Evolutionary conservation across 2,888 invertebrate genomes (phyloP).

Genomic region (Cosmia trapezina): DNA sequence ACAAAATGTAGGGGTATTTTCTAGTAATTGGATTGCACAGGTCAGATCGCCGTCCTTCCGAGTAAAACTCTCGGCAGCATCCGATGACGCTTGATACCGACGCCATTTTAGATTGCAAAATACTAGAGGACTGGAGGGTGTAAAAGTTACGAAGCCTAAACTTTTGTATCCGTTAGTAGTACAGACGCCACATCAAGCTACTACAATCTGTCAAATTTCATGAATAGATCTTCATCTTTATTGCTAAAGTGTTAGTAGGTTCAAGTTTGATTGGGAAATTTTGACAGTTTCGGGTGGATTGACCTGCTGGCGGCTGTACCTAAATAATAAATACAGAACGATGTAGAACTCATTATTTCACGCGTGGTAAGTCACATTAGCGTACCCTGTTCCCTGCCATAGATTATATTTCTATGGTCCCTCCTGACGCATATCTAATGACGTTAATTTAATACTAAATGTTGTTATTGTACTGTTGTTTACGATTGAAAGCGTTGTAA

Average conservation of each 20-base stretch:
- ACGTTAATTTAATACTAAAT: slow-evolving; percentile 8
- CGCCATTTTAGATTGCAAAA: not conserved
- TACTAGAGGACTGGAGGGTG: too few relatives aligned
- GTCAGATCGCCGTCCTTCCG: too few relatives aligned
- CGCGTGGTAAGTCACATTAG: not conserved
- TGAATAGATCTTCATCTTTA: too few relatives aligned
- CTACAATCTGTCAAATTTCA: too few relatives aligned
- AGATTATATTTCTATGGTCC: too few relatives aligned
- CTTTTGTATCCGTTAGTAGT: not conserved
- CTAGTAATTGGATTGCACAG: not conserved
- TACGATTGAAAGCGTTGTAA: slow-evolving; percentile 11
- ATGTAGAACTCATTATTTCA: not conserved
- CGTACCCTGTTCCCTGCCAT: too few relatives aligned
- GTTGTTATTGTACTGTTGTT: slow-evolving; percentile 21
- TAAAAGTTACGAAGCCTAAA: not conserved
- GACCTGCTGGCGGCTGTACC: too few relatives aligned
- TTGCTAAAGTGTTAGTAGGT: too few relatives aligned
- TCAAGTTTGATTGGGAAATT: too few relatives aligned
- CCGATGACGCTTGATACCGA: not conserved
- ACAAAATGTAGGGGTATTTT: not conserved
- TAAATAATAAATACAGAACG: not conserved
- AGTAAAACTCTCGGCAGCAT: not conserved
- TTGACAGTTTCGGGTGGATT: too few relatives aligned
- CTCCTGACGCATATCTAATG: slow-evolving; percentile 30
- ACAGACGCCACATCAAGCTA: too few relatives aligned